Percentiles rank a stretch among this genome's conserved stretches.
phyloP scores from a whole-genome alignment of 1,140 invertebrate genomes.

The Bacillus rossius region DNA sequence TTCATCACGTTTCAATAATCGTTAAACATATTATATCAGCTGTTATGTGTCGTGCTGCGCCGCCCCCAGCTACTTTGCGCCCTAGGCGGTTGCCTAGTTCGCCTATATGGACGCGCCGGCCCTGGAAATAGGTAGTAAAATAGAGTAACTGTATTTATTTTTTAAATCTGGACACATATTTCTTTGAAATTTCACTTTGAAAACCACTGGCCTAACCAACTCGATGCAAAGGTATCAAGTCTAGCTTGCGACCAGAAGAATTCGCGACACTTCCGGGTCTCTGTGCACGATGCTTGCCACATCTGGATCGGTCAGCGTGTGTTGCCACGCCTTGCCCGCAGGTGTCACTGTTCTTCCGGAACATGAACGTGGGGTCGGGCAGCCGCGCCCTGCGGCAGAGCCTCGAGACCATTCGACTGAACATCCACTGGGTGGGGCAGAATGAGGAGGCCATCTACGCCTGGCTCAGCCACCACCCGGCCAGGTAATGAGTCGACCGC shows the following conservation, averaged over 20 bases:
- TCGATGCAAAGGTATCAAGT: not conserved
- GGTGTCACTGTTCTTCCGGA: conserved; percentile 62
- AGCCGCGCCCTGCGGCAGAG: conserved; percentile 61
- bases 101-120: no score
- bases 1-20: no score
- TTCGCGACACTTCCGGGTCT: no score
- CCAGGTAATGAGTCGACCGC: conserved; percentile 4
- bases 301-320: not conserved
- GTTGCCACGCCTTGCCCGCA: no score
- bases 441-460: conserved; percentile 54
- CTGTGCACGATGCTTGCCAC: not conserved
- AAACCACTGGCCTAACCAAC: not conserved
- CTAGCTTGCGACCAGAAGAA: not conserved
- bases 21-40: no score
- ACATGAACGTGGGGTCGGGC: conserved; percentile 60
- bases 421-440: conserved; percentile 67
- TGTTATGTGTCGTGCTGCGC: no score
- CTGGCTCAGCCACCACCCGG: conserved; percentile 50
- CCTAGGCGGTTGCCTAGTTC: no score
- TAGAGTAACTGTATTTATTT: no score
- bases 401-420: conserved; percentile 68
- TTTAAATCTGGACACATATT: no score
- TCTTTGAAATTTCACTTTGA: no score
- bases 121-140: no score
- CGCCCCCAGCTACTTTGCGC: no score